A percentile compares a stretch with the other conserved stretches of the same genome.
Conservation (phyloP, 2,888 invertebrate species). For the Timema podura region DNA sequence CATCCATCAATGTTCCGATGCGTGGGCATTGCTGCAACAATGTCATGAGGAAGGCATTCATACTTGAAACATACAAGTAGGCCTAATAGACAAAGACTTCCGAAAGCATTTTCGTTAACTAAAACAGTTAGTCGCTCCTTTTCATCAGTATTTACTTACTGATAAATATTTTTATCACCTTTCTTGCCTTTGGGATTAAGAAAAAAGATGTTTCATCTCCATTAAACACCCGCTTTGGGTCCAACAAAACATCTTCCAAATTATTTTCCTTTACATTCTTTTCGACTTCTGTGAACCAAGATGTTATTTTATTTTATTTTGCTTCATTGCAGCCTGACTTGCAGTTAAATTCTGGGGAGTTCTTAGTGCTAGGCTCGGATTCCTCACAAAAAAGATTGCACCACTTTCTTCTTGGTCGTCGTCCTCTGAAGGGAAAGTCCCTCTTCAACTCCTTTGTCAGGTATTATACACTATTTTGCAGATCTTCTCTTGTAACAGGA, state of each 20-base stretch:
- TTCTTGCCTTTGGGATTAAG: constrained; percentile 40
- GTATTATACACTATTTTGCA: constrained; percentile 9
- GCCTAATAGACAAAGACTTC: constrained; percentile 30
- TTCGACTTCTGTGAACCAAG: constrained; percentile 38
- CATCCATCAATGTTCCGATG: constrained; percentile 32
- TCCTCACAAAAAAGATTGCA: constrained; percentile 39
- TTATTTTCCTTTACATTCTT: constrained; percentile 35
- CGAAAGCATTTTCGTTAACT: constrained; percentile 36
- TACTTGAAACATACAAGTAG: constrained; percentile 26
- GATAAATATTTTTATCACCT: constrained; percentile 30
- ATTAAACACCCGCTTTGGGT: constrained; percentile 39
- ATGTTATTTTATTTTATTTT: constrained; percentile 34
- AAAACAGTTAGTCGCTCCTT: constrained; percentile 17
- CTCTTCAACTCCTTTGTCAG: constrained; percentile 1
- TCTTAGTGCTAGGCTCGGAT: constrained; percentile 37
- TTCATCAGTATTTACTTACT: constrained; percentile 31
- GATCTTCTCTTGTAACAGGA: constrained; percentile 12
- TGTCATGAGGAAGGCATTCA: constrained; percentile 27
- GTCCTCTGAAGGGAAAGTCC: constrained; percentile 25
- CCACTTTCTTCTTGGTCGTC: constrained; percentile 38
- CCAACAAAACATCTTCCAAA: constrained; percentile 33
- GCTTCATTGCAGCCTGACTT: constrained; percentile 32
- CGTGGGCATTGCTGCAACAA: constrained; percentile 23
- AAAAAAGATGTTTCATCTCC: constrained; percentile 41
- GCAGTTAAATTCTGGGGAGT: constrained; percentile 38